Percentiles rank a stretch among this genome's conserved stretches.
phyloP scores from a whole-genome alignment of 2,888 invertebrate genomes.

The Oxystoma pomonae region DNA sequence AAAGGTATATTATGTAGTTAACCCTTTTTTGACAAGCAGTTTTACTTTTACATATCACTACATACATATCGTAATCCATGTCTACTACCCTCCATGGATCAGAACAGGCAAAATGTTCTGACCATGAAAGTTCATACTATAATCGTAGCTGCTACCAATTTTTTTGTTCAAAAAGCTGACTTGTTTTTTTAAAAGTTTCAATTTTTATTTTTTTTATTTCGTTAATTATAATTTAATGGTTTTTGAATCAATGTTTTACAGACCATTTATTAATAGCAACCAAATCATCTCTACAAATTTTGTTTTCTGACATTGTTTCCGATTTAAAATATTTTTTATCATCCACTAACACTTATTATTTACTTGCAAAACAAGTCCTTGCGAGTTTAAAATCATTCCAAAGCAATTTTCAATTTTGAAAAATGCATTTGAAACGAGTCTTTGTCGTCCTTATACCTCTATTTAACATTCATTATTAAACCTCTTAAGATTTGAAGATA shows the following conservation, averaged over 20 bases:
- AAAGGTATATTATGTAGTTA: neutral
- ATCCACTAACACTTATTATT: slow-evolving; percentile 45
- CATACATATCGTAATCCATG: neutral
- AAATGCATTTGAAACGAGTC: neutral
- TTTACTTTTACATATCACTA: neutral
- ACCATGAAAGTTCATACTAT: neutral
- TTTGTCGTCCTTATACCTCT: slow-evolving; percentile 33
- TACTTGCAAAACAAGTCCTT: slow-evolving; percentile 35
- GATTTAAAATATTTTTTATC: slow-evolving; percentile 44
- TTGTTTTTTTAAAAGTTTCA: neutral
- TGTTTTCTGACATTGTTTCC: slow-evolving; percentile 29
- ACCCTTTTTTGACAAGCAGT: slow-evolving; percentile 6
- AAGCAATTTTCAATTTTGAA: neutral
- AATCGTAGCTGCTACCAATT: neutral
- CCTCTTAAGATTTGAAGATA: slow-evolving; percentile 29
- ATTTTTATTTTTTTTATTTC: no score
- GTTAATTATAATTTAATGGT: neutral
- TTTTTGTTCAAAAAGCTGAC: neutral
- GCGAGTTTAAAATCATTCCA: slow-evolving; percentile 4
- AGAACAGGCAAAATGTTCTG: no score
- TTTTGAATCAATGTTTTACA: slow-evolving; percentile 10
- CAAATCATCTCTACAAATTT: slow-evolving; percentile 37
- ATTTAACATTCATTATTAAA: slow-evolving; percentile 38
- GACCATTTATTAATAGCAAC: slow-evolving; percentile 30
- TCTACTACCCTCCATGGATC: neutral